Evolutionary conservation across 2,888 invertebrate species (phyloP), one percentile per base, ranked within the genome.

Genomic region (Tetragonisca angustula): DNA sequence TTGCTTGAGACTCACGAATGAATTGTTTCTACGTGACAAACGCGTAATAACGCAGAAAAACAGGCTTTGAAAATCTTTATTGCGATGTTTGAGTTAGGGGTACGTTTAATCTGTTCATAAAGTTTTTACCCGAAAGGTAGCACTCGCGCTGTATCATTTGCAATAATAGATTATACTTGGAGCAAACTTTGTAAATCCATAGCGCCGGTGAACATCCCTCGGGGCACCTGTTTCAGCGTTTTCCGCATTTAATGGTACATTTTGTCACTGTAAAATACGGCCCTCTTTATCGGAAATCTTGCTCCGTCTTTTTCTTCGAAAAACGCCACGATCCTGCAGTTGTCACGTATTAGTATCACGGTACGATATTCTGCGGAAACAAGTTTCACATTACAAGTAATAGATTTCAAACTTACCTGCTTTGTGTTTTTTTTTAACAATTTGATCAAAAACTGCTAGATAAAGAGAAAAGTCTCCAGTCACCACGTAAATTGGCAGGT

Each of bases 241-340:
- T 70, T 78, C 43, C 68, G n/a, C 71, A 56, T 80, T 86, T 86
- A 79, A 83, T 78, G 79, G 75, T 71, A 79, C 75, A 78, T 85
- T 83, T 78, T 85, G 72, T 86, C 79, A 85, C 64, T 62, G 50
- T 56, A 70, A 79, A 64, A 61, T 82, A 64, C 72, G 17, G 70
- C 24, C 6, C 36, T 0, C 49, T 61, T 43, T 70, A 56, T 56
- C 71, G 59, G 21, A 11, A 21, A 72, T 49, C 59, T 72, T 49
- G 59, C 49, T n/a, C 50, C 21, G 61, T 61, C 49, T 69, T 69
- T 76, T 50, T 49, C 15, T 65, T 32, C 4, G 17, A 65, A 59
- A n/a, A 59, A n/a, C 24, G 56, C 4, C 56, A 59, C n/a, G 15
- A n/a, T 59, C 56, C n/a, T n/a, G n/a, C n/a, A 32, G 21, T 56